Evolutionary conservation across 2,797 vertebrate genomes (phyloP).

Genomic region (Heliangelus exortis): DNA sequence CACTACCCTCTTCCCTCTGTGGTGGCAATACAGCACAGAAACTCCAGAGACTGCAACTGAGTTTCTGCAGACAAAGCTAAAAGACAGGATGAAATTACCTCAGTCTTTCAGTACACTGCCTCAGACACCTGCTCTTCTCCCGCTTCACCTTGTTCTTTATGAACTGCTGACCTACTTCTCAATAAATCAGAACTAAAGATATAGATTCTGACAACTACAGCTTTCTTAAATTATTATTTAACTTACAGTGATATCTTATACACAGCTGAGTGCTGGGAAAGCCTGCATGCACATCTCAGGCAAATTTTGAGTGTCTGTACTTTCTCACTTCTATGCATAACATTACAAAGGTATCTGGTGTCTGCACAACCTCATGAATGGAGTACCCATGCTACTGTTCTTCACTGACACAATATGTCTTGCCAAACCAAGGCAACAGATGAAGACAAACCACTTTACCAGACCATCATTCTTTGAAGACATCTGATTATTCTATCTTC

Average conservation of each 20-base stretch:
- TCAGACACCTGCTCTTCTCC: not conserved
- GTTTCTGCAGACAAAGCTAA: not conserved
- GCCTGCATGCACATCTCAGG: not conserved
- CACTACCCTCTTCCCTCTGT: not conserved
- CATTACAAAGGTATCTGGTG: not conserved
- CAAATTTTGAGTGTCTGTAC: not conserved
- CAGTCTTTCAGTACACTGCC: rapidly evolving
- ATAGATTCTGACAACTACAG: not conserved
- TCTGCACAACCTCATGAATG: rapidly evolving
- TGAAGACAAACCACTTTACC: not conserved
- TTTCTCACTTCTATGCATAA: not conserved
- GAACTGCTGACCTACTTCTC: not conserved
- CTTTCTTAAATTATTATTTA: not conserved
- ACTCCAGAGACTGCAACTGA: rapidly evolving
- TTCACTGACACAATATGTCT: not conserved
- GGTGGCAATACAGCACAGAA: rapidly evolving
- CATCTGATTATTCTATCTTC: not conserved
- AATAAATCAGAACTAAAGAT: not conserved
- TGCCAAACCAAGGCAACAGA: not conserved
- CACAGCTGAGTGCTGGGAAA: not conserved
- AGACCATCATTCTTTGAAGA: not conserved
- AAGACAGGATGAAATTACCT: not conserved
- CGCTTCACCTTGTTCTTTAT: not conserved
- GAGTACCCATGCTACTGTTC: not conserved
- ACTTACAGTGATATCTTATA: not conserved